Evolutionary conservation across 2,888 invertebrate genomes (phyloP).

Genomic region (Adelphocoris suturalis): DNA sequence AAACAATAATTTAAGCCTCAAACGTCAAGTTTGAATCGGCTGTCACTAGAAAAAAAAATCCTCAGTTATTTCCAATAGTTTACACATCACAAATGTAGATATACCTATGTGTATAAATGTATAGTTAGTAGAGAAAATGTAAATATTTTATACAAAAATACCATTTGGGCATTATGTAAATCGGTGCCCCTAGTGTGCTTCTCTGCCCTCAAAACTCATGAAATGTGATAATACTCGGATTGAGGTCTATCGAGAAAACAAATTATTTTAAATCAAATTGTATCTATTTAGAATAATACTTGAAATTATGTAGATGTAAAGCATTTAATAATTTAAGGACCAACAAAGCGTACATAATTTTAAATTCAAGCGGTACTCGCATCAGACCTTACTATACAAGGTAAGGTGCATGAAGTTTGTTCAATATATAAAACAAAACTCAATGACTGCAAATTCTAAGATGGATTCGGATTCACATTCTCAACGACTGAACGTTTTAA

Average conservation of each 20-base stretch:
- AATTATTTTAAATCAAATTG: not conserved
- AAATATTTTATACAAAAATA: too few species aligned
- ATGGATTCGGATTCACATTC: conserved; percentile 3
- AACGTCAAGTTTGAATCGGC: too few species aligned
- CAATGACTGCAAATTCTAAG: conserved; percentile 7
- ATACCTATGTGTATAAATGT: too few species aligned
- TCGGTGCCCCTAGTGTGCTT: not conserved
- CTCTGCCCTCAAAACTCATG: not conserved
- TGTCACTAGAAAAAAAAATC: too few species aligned
- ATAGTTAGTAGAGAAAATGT: too few species aligned
- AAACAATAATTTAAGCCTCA: too few species aligned
- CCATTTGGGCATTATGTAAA: too few species aligned
- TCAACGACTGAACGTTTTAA: conserved; percentile 36
- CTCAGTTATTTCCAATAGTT: too few species aligned
- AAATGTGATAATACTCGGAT: conserved; percentile 32
- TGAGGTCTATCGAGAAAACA: not conserved
- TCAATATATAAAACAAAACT: not conserved
- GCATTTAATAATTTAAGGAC: conserved; percentile 51
- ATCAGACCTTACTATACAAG: too few species aligned
- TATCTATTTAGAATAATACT: not conserved
- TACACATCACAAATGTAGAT: too few species aligned
- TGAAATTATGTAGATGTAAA: not conserved
- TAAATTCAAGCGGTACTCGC: not conserved
- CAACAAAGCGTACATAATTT: conserved; percentile 32
- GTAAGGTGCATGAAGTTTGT: not conserved